phyloP scores from a whole-genome alignment of 2,113 vertebrate species.

The Acrocephalus kingi region DNA sequence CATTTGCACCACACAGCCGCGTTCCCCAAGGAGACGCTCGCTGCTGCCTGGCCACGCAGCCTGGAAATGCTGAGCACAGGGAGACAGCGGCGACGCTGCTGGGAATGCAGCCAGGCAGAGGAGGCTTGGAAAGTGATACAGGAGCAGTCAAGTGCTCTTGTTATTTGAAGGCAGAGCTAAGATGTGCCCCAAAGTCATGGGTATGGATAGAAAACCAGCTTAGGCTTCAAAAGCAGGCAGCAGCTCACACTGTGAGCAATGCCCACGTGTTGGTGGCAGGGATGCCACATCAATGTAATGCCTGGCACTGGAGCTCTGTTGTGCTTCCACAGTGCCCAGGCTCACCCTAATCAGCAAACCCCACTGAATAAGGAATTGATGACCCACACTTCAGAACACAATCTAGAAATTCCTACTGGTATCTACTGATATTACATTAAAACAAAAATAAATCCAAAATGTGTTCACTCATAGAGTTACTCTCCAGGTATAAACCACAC shows the following conservation, averaged over 20 bases:
- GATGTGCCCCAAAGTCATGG: not conserved
- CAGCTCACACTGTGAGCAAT: not conserved
- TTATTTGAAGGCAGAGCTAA: not conserved
- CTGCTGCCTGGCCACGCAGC: constrained; percentile 34
- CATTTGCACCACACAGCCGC: constrained; percentile 79
- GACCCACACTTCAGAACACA: not conserved
- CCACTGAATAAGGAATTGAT: not conserved
- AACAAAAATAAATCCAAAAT: not conserved
- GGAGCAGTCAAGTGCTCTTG: not conserved
- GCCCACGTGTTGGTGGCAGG: accelerated
- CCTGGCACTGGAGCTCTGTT: accelerated
- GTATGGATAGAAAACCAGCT: not conserved
- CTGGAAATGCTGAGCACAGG: constrained; percentile 60
- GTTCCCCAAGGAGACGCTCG: constrained; percentile 53
- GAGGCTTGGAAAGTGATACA: not conserved
- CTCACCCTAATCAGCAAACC: not conserved
- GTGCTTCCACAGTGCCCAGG: not conserved
- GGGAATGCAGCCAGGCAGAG: constrained; percentile 37
- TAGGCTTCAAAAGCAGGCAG: not conserved
- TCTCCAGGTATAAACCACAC: not conserved
- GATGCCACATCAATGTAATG: not conserved
- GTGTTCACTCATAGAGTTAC: not conserved
- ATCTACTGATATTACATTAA: not conserved
- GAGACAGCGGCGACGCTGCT: not conserved
- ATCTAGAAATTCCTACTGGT: not conserved